phyloP scores from a whole-genome alignment of 92 coral and sea anemone genomes.

The Phymanthus crucifer region DNA sequence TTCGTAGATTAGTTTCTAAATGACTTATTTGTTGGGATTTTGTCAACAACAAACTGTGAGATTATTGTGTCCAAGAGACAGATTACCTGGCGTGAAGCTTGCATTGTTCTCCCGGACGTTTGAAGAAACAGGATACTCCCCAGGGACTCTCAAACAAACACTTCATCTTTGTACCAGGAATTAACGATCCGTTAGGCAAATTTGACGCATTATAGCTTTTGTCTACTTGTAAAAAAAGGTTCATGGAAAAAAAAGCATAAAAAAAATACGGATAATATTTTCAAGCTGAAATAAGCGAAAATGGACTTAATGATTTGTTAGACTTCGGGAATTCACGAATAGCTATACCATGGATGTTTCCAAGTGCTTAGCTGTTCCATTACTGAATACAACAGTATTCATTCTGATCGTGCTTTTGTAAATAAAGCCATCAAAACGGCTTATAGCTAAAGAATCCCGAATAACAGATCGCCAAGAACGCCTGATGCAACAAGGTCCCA shows the following conservation, averaged over 20 bases:
- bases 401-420: too few relatives aligned
- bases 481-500: too few relatives aligned
- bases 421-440: too few relatives aligned
- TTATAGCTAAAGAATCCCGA: too few relatives aligned
- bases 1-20: not conserved
- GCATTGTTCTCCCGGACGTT: not conserved
- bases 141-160: not conserved
- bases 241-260: not conserved
- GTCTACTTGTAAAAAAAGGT: not conserved
- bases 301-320: not conserved
- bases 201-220: not conserved
- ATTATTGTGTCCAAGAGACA: conserved; percentile 8
- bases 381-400: not conserved
- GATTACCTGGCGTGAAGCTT: conserved; percentile 6
- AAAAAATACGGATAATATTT: not conserved
- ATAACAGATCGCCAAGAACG: too few relatives aligned
- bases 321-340: not conserved
- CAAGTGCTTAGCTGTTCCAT: not conserved
- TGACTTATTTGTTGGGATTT: not conserved
- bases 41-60: not conserved
- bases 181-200: conserved; percentile 2
- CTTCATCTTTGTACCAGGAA: not conserved
- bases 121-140: conserved; percentile 2
- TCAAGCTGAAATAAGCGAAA: not conserved
- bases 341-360: not conserved